Conservation (phyloP, 2,797 vertebrate genomes). For the Malacoctenus gilli region DNA sequence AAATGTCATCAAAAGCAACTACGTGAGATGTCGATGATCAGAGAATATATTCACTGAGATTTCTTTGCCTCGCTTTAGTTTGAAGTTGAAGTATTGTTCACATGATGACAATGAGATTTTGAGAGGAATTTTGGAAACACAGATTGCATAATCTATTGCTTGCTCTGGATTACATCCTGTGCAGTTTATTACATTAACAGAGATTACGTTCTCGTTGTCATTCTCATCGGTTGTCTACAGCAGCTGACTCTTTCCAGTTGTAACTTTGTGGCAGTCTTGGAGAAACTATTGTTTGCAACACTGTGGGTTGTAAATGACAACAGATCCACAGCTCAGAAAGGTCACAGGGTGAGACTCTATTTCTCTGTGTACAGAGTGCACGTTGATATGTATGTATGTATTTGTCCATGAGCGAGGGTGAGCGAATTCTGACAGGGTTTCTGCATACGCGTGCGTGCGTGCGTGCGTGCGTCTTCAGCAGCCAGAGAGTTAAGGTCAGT, state of each 20-base stretch:
- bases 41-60: no score
- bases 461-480: slow-evolving; percentile 42
- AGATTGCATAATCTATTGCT: no score
- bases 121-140: no score
- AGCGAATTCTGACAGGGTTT: slow-evolving; percentile 6
- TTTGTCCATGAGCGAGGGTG: slow-evolving; percentile 23
- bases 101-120: no score
- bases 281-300: slow-evolving; percentile 6
- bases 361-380: slow-evolving; percentile 13
- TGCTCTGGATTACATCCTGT: no score
- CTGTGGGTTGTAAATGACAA: slow-evolving; percentile 37
- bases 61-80: no score
- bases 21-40: no score
- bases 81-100: no score
- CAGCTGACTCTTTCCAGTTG: not conserved
- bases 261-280: not conserved
- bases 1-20: no score
- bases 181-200: not conserved
- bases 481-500: slow-evolving; percentile 83
- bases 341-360: not conserved
- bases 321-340: not conserved
- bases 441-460: slow-evolving; percentile 21
- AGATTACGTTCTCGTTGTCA: not conserved
- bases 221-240: slow-evolving; percentile 2
- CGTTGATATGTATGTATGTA: no score